phyloP scores from a whole-genome alignment of 92 coral and sea anemone species.

The Parazoanthus swiftii region DNA sequence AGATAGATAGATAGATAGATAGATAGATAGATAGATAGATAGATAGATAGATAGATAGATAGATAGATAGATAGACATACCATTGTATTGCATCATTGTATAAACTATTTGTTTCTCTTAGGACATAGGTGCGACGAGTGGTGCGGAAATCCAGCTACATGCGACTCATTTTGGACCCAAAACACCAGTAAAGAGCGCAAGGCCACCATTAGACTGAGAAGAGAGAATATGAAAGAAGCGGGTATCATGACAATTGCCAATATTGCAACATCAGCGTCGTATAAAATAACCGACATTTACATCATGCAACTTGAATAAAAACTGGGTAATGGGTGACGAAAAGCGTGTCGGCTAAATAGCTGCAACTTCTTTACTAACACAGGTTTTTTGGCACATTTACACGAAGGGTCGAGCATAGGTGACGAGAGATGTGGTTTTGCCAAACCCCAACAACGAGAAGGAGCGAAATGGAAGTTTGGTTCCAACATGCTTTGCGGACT shows the following conservation, averaged over 20 bases:
- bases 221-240: background rate
- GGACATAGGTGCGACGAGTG: background rate
- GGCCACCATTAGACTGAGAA: background rate
- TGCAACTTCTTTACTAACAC: background rate
- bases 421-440: too few relatives aligned
- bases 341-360: background rate
- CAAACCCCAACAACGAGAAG: too few relatives aligned
- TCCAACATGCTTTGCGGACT: too few relatives aligned
- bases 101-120: background rate
- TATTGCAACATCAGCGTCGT: background rate
- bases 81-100: too few relatives aligned
- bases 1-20: too few relatives aligned
- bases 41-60: too few relatives aligned
- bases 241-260: background rate
- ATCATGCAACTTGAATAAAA: background rate
- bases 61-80: too few relatives aligned
- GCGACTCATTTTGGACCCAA: constrained; percentile 1
- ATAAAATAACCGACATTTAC: background rate
- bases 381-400: background rate
- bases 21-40: too few relatives aligned
- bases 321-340: background rate
- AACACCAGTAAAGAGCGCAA: constrained; percentile 8
- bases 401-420: too few relatives aligned
- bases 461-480: too few relatives aligned
- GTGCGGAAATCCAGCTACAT: background rate